Base-by-base conservation (phyloP, 2,113 vertebrate species). In the Lepisosteus osseus region DNA sequence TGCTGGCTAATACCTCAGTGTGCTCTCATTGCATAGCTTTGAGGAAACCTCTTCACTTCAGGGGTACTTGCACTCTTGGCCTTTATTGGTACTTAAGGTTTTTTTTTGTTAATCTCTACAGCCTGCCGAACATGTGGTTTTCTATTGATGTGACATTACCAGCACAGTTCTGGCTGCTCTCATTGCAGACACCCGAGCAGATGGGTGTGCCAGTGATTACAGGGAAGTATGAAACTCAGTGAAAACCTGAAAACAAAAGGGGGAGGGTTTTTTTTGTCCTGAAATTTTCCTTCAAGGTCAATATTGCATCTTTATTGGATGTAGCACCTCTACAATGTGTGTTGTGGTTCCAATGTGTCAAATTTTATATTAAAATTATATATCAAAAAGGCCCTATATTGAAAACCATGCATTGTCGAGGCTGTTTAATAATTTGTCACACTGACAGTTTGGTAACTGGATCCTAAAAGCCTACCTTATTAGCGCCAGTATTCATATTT, bases 231-330 rank as follows among this genome's bases (percentile, higher is more conserved):
- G 62, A 64, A 64, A 64, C 62, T 42, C 41, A 64, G 17, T 64
- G 62, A 40, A 40, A 9, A 29, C 17, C 40, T 7, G 7, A 64
- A 4, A 6, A 17, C 7, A 64, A 40, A 29, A 12, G 62, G 40
- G 17, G 62, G 62, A 51, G 47, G 47, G 47, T 1, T 0, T n/a
- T 2, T n/a, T 2, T 40, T 64, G 62, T 64, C n/a, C 62, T 64
- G 62, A 64, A n/a, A 64, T 70, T 80, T 29, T 83, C 71, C 47
- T 72, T 85, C 6, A 69, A 85, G 81, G 82, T 82, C 79, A 84
- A 17, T 76, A 66, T 73, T 56, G 80, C 62, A 72, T 83, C 74
- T 79, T 12, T 65, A 70, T 54, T 70, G 83, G 75, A 76, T 75
- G 82, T 45, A 83, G 65, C 69, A 68, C 40, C 76, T 14, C 68